phyloP scores from a whole-genome alignment of 92 coral and sea anemone genomes.

The Umimayanthus chanpuru region DNA sequence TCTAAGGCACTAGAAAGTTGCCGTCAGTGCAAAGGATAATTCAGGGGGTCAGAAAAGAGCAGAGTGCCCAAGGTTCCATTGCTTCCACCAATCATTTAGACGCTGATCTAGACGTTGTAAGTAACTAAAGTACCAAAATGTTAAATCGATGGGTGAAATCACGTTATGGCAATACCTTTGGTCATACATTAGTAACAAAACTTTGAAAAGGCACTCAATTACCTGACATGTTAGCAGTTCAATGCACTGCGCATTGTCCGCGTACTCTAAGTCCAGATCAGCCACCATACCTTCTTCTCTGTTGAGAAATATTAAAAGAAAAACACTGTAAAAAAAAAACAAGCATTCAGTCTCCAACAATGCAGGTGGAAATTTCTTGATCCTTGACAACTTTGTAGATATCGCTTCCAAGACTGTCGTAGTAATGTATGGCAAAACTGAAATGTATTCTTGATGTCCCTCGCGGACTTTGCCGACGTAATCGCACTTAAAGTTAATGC shows the following conservation, averaged over 20 bases:
- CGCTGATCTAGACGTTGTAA: not conserved
- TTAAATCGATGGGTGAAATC: not conserved
- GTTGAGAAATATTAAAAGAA: not conserved
- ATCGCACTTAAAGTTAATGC: too few relatives aligned
- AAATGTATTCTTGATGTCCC: too few relatives aligned
- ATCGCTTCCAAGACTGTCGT: not conserved
- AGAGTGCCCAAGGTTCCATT: not conserved
- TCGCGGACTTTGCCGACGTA: too few relatives aligned
- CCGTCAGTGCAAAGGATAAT: not conserved
- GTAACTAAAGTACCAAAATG: not conserved
- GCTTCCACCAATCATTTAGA: not conserved
- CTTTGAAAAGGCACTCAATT: not conserved
- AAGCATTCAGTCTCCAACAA: not conserved
- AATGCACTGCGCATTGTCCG: slow-evolving; percentile 86
- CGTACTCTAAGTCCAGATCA: slow-evolving; percentile 76
- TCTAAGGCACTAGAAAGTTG: not conserved
- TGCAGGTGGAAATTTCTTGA: not conserved
- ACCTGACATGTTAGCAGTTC: slow-evolving; percentile 98
- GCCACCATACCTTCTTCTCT: slow-evolving; percentile 77
- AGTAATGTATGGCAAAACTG: too few relatives aligned
- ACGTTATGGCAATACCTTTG: not conserved
- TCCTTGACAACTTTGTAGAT: not conserved
- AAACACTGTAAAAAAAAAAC: not conserved
- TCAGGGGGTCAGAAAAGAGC: not conserved
- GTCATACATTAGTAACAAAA: too few relatives aligned